Percentiles rank a stretch among this genome's conserved stretches.
Evolutionary conservation across 1,140 invertebrate genomes (phyloP).

Genomic region (Drosophila parvula): DNA sequence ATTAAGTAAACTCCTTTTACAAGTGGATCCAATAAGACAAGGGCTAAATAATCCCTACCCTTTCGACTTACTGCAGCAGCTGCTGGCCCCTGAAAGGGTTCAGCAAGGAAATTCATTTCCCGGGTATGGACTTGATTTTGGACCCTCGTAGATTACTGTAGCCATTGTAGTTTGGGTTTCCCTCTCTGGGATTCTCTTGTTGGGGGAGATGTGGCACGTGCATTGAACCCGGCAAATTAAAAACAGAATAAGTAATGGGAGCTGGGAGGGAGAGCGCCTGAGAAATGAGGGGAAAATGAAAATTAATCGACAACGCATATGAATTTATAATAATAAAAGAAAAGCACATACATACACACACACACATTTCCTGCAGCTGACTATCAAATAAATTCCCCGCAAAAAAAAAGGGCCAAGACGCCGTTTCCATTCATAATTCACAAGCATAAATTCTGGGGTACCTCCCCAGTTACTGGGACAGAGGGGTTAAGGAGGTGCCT

Average conservation of each 20-base stretch:
- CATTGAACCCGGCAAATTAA: slow-evolving; percentile 74
- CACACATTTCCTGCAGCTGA: slow-evolving; percentile 68
- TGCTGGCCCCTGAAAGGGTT: slow-evolving; percentile 26
- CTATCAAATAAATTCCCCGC: slow-evolving; percentile 71
- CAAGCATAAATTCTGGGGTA: slow-evolving; percentile 61
- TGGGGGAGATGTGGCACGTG: slow-evolving; percentile 54
- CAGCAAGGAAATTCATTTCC: background rate
- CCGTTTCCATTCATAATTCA: slow-evolving; percentile 78
- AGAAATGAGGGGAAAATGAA: slow-evolving; percentile 62
- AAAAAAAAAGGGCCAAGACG: slow-evolving; percentile 56
- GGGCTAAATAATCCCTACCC: slow-evolving; percentile 34
- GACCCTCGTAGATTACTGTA: slow-evolving; percentile 27
- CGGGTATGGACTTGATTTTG: background rate
- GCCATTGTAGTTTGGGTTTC: slow-evolving; percentile 35
- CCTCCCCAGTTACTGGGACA: background rate
- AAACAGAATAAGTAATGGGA: slow-evolving; percentile 74
- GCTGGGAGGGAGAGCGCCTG: slow-evolving; percentile 7
- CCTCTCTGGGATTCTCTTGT: slow-evolving; percentile 26
- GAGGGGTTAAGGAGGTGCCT: too few relatives aligned
- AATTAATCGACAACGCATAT: slow-evolving; percentile 79
- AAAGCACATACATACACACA: slow-evolving; percentile 49
- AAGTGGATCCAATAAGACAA: slow-evolving; percentile 20
- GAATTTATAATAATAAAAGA: slow-evolving; percentile 78
- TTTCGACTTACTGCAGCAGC: slow-evolving; percentile 39
- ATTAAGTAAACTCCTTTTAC: slow-evolving; percentile 19